A percentile compares a stretch with the other conserved stretches of the same genome.
Evolutionary conservation across 2,797 vertebrate genomes (phyloP).

Genomic region (Cirrhinus mrigala): DNA sequence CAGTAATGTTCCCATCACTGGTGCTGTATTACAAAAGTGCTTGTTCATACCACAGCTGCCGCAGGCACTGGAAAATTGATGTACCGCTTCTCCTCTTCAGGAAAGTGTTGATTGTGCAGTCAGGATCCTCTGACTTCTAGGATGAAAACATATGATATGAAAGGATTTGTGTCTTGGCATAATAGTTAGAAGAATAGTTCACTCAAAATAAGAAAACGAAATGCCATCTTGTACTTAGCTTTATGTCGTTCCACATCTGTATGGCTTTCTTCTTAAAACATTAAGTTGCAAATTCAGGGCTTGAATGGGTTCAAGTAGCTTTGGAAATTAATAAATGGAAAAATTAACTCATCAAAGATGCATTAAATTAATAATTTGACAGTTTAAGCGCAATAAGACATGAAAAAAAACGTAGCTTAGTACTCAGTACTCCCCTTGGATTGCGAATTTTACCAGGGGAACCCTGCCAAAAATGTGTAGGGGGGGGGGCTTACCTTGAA

Average conservation of each 20-base stretch:
- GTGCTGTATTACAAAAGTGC: conserved; percentile 9
- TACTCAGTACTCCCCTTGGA: no score
- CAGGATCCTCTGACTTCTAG: neutral
- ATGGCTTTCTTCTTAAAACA: neutral
- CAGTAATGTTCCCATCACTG: conserved; percentile 10
- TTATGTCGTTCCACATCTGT: neutral
- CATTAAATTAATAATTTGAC: no score
- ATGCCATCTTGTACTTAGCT: neutral
- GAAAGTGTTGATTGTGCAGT: conserved; percentile 13
- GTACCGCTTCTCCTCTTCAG: neutral
- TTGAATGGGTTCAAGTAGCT: neutral
- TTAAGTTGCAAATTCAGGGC: neutral
- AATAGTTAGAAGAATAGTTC: neutral
- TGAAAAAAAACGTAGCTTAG: no score
- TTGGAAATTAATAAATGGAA: neutral
- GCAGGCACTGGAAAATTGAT: conserved; percentile 13
- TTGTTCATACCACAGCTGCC: conserved; percentile 1
- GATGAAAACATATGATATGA: neutral
- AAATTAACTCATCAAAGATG: neutral
- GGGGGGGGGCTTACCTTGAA: no score
- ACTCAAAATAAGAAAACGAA: neutral
- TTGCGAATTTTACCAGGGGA: no score
- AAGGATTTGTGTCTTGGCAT: neutral
- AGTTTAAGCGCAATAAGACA: no score
- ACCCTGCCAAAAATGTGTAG: no score